Evolutionary conservation across 1,140 invertebrate species (phyloP).

Genomic region (Heliconius eleuchia): DNA sequence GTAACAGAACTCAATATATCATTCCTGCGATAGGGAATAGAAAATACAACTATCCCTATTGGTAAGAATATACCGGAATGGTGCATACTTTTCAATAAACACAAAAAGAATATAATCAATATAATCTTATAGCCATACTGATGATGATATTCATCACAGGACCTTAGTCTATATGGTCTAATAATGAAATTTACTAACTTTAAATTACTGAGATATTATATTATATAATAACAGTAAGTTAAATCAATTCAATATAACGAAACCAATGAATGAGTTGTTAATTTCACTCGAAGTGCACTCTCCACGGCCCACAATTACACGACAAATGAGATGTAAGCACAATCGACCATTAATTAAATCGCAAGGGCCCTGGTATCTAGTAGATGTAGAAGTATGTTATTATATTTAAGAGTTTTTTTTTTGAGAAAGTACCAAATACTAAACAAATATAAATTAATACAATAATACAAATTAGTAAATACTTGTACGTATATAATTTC

Average conservation of each 20-base stretch:
- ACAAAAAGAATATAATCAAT: too few species aligned
- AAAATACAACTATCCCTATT: too few species aligned
- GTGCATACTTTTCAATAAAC: too few species aligned
- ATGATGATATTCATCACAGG: too few species aligned
- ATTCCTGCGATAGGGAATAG: too few species aligned
- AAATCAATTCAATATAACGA: not conserved
- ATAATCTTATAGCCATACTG: too few species aligned
- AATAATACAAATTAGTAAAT: not conserved
- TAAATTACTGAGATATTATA: too few species aligned
- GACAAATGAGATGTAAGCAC: slow-evolving; percentile 39
- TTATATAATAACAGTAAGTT: not conserved
- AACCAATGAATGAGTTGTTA: slow-evolving; percentile 43
- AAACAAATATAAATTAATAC: not conserved
- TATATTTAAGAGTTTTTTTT: not conserved
- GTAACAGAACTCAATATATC: too few species aligned
- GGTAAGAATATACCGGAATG: too few species aligned
- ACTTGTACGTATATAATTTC: not conserved
- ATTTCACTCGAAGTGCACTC: slow-evolving; percentile 43
- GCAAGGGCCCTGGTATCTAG: slow-evolving; percentile 1
- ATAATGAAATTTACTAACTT: too few species aligned
- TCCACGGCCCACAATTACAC: slow-evolving; percentile 42
- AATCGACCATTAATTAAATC: slow-evolving; percentile 42
- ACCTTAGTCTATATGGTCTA: too few species aligned
- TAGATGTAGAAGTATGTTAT: not conserved
- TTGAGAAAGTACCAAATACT: not conserved